phyloP scores from a whole-genome alignment of 2,888 invertebrate genomes.

The Sarcophaga rosellei region DNA sequence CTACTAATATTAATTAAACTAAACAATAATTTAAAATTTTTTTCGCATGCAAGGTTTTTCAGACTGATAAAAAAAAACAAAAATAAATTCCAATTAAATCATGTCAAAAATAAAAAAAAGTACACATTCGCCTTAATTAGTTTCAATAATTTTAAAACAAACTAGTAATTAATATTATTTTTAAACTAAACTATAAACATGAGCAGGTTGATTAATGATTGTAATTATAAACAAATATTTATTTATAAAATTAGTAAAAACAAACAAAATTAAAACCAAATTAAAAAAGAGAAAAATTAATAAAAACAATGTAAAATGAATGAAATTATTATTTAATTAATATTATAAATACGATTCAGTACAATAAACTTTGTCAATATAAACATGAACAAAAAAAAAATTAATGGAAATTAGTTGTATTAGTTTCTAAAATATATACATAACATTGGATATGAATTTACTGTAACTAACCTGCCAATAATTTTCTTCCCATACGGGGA shows the following conservation, averaged over 20 bases:
- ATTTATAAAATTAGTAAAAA: conserved; percentile 39
- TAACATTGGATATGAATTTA: conserved; percentile 47
- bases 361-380: not conserved
- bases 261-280: not conserved
- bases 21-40: too few relatives aligned
- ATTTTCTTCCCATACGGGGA: conserved; percentile 88
- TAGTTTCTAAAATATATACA: conserved; percentile 47
- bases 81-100: not conserved
- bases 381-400: conserved; percentile 13
- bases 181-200: not conserved
- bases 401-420: conserved; percentile 27
- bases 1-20: too few relatives aligned
- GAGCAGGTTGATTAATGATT: conserved; percentile 2
- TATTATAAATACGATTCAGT: conserved; percentile 27
- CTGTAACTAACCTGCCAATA: conserved; percentile 85
- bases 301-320: conserved; percentile 37
- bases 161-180: not conserved
- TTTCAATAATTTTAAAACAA: not conserved
- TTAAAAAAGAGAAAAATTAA: not conserved
- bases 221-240: conserved; percentile 25
- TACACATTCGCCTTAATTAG: not conserved
- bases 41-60: not conserved
- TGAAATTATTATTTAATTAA: conserved; percentile 36
- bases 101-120: not conserved
- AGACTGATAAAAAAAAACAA: not conserved